Evolutionary conservation across 2,888 invertebrate genomes (phyloP), one percentile per base, ranked within the genome.

Genomic region (Pristionchus exspectatus): DNA sequence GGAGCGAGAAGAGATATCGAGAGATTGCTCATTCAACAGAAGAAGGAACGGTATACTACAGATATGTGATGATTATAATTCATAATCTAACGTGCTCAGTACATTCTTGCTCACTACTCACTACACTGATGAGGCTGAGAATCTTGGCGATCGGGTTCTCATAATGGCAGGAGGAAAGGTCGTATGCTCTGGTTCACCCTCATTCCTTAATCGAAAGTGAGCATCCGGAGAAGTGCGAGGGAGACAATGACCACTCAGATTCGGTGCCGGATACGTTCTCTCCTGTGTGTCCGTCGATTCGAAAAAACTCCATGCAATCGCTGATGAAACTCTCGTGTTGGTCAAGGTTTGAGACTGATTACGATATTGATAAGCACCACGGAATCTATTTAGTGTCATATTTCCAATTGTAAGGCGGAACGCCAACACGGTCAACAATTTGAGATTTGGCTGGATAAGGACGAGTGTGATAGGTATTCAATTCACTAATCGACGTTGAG

Each of bases 1-100:
- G 97, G 97, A 91, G 97, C 97, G 0, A 96, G 98, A 27, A 96
- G 97, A 91, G 95, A 96, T 95, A 97, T 97, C 93, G 97, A 97
- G 97, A 96, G 97, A 44, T 96, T 97, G 94, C 96, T 97, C 90
- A 96, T 97, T 91, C 96, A 96, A 92, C 96, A 97, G 94, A 97
- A 97, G 94, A 96, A 83, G 16, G 90, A 93, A 54, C 56, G 93
- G 90, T 90, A n/a, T n/a, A n/a, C n/a, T n/a, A n/a, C n/a, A n/a
- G n/a, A n/a, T n/a, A n/a, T n/a, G n/a, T n/a, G n/a, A n/a, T n/a
- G n/a, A n/a, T n/a, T n/a, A n/a, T n/a, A n/a, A n/a, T n/a, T n/a
- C n/a, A n/a, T n/a, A n/a, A n/a, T n/a, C n/a, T n/a, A n/a, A n/a
- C 12, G 74, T 74, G 12, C 18, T 24, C 59, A 91, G 93, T 38